Percentiles rank a stretch among this genome's conserved stretches.
These are phyloP conservation scores for Phoebastria nigripes DNA, from an alignment of 2,797 vertebrate species.

Conservation along the genomic window DNA sequence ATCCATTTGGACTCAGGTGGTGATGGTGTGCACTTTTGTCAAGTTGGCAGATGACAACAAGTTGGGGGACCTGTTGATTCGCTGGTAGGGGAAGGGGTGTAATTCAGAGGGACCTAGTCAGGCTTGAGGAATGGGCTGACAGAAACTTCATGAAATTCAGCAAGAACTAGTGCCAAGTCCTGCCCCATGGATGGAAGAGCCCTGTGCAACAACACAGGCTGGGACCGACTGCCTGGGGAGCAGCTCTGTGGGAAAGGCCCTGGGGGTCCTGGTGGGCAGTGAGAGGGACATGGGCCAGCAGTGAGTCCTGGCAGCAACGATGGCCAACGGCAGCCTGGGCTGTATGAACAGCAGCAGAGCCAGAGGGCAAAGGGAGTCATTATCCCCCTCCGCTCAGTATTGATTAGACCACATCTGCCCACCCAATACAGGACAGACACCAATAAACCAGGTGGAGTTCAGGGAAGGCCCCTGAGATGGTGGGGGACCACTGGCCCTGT, in stretches of 20 bases:
- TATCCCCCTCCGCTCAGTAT: background rate
- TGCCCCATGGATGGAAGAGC: background rate
- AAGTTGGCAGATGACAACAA: background rate
- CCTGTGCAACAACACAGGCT: background rate
- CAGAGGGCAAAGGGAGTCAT: fast-evolving
- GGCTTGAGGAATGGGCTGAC: background rate
- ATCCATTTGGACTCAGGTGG: background rate
- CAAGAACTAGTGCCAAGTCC: background rate
- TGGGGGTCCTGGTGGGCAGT: background rate
- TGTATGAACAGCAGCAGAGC: background rate
- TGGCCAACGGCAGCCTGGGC: background rate
- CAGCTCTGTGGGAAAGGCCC: background rate
- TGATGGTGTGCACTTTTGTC: background rate
- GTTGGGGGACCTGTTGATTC: background rate
- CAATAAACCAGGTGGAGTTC: background rate
- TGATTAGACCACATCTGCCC: background rate
- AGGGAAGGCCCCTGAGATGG: background rate
- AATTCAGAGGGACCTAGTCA: background rate
- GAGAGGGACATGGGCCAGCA: background rate
- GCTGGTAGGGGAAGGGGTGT: background rate
- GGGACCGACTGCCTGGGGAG: background rate
- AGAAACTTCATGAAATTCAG: background rate
- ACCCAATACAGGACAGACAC: background rate
- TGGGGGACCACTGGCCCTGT: background rate
- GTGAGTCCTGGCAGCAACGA: background rate